Conservation (phyloP, 1,140 invertebrate species). For the Trachymyrmex cornetzi region DNA sequence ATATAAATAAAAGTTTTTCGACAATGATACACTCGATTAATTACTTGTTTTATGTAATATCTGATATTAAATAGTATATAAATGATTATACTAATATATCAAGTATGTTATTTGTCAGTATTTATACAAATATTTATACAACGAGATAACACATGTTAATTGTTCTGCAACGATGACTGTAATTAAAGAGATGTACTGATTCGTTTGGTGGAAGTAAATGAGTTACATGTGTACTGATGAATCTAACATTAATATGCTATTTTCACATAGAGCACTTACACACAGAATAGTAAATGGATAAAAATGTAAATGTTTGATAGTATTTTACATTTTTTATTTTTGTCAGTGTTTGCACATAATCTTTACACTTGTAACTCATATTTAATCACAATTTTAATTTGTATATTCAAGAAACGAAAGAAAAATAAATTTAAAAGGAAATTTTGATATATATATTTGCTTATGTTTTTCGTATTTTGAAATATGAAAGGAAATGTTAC, state of each 20-base stretch:
- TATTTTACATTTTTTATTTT: neutral
- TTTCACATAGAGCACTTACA: neutral
- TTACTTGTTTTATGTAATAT: constrained; percentile 8
- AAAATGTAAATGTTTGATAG: neutral
- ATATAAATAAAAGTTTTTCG: neutral
- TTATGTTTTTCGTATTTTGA: neutral
- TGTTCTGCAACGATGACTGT: constrained; percentile 49
- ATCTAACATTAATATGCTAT: constrained; percentile 19
- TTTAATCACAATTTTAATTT: neutral
- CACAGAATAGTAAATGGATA: neutral
- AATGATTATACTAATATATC: constrained; percentile 38
- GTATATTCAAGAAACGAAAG: neutral
- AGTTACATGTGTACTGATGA: neutral
- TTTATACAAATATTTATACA: constrained; percentile 63
- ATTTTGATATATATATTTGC: neutral
- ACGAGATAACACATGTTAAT: constrained; percentile 61
- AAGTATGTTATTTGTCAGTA: constrained; percentile 31
- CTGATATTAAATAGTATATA: constrained; percentile 33
- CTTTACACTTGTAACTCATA: neutral
- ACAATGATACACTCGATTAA: constrained; percentile 18
- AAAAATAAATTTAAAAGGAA: neutral
- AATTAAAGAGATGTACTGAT: constrained; percentile 59
- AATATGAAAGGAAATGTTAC: neutral
- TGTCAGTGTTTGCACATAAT: neutral
- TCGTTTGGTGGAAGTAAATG: neutral